These are phyloP conservation scores for Drosophila pegasa DNA, from an alignment of 2,888 invertebrate species.

Conservation along the genomic window DNA sequence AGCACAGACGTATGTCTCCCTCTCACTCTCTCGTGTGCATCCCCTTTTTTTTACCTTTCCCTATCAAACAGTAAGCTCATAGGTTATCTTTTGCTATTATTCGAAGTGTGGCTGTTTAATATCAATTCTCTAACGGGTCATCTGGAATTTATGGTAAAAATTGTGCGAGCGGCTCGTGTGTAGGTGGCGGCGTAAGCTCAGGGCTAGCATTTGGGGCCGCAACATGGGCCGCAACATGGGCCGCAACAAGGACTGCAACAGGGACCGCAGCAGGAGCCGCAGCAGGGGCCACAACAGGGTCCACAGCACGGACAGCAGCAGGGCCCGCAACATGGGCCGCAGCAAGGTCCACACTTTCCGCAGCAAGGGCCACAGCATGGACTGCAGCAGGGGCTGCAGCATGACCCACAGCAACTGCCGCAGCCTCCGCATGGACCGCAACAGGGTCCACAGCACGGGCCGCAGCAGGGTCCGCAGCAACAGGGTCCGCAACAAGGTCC, in stretches of 20 bases:
- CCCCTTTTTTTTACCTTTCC: background rate
- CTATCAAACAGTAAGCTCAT: background rate
- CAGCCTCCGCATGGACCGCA: slow-evolving; percentile 47
- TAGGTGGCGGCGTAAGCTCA: background rate
- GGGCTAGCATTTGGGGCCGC: slow-evolving; percentile 41
- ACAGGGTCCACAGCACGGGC: slow-evolving; percentile 46
- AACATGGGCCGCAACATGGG: slow-evolving; percentile 24
- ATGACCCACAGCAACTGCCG: slow-evolving; percentile 39
- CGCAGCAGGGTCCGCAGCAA: slow-evolving; percentile 42
- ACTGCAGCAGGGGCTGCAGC: slow-evolving; percentile 47
- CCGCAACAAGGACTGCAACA: slow-evolving; percentile 39
- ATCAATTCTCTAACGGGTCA: slow-evolving; percentile 63
- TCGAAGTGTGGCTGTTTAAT: slow-evolving; percentile 10
- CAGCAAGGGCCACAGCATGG: slow-evolving; percentile 50
- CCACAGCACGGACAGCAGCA: slow-evolving; percentile 38
- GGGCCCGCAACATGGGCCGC: slow-evolving; percentile 36
- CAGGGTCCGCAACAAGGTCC: slow-evolving; percentile 28
- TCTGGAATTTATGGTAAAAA: slow-evolving; percentile 29
- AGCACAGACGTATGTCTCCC: background rate
- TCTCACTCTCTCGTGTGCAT: background rate
- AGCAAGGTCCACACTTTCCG: slow-evolving; percentile 31
- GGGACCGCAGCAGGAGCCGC: slow-evolving; percentile 17
- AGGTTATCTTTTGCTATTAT: background rate
- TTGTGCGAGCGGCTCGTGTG: slow-evolving; percentile 18
- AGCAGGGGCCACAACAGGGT: slow-evolving; percentile 38